phyloP scores from a whole-genome alignment of 2,113 vertebrate genomes.

The Gorsachius goisagi region DNA sequence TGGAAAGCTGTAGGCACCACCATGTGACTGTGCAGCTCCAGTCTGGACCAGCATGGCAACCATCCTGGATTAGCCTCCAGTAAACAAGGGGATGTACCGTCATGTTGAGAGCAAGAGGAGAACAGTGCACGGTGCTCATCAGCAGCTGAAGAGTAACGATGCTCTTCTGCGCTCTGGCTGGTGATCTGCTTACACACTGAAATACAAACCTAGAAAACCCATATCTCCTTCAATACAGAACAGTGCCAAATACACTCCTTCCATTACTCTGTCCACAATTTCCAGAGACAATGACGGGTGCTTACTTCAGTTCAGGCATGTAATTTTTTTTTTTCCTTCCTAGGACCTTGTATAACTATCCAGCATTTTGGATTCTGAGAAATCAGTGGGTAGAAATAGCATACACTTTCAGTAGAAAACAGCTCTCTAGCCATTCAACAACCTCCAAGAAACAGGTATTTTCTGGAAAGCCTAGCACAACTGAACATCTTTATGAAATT shows the following conservation, averaged over 20 bases:
- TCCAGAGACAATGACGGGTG: not conserved
- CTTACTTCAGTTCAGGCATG: not conserved
- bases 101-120: accelerated
- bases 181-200: not conserved
- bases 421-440: not conserved
- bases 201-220: not conserved
- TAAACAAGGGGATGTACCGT: too few species aligned
- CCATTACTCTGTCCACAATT: not conserved
- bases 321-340: not conserved
- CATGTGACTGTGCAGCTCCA: not conserved
- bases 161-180: not conserved
- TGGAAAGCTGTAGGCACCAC: not conserved
- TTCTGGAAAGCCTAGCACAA: not conserved
- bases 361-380: not conserved
- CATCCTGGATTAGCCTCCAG: accelerated
- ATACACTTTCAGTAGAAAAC: not conserved
- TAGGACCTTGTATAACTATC: not conserved
- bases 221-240: not conserved
- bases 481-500: not conserved
- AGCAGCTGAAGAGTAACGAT: not conserved
- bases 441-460: not conserved
- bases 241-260: not conserved
- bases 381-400: not conserved
- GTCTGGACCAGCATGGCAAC: not conserved
- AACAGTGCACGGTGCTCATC: not conserved